Percentiles rank a stretch among this genome's conserved stretches.
These are phyloP conservation scores for Corbicula japonica DNA, from an alignment of 2,888 invertebrate species.

Conservation along the genomic window DNA sequence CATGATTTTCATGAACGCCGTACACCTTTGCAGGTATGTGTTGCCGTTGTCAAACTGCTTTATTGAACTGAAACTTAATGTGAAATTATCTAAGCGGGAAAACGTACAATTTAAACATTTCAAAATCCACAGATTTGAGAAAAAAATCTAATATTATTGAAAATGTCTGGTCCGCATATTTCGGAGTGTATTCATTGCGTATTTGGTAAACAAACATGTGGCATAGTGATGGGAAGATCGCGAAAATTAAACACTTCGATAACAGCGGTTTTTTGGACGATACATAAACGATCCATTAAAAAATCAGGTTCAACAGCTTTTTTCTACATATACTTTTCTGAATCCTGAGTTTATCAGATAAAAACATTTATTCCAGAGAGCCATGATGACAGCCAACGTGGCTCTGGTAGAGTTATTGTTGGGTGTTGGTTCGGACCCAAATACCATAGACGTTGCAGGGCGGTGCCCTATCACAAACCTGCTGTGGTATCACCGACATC, in stretches of 20 bases:
- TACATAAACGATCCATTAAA: too few relatives aligned
- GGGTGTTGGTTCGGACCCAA: constrained; percentile 73
- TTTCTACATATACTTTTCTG: too few relatives aligned
- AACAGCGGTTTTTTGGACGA: too few relatives aligned
- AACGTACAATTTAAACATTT: neutral
- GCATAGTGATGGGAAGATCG: too few relatives aligned
- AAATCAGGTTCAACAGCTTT: too few relatives aligned
- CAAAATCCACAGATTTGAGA: neutral
- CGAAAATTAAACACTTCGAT: too few relatives aligned
- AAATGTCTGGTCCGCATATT: too few relatives aligned
- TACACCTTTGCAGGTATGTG: constrained; percentile 79
- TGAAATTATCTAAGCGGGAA: too few relatives aligned
- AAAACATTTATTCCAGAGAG: constrained; percentile 68
- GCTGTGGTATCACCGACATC: constrained; percentile 69
- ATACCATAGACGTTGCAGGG: constrained; percentile 73
- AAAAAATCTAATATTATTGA: neutral
- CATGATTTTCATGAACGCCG: constrained; percentile 71
- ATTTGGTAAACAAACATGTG: too few relatives aligned
- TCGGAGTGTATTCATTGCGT: too few relatives aligned
- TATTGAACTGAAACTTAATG: neutral
- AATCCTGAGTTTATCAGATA: too few relatives aligned
- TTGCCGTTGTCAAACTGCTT: neutral
- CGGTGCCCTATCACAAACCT: constrained; percentile 79
- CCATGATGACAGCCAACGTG: constrained; percentile 70
- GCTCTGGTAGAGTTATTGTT: constrained; percentile 72